Base-by-base conservation (phyloP, 2,113 vertebrate genomes). In the Plecotus auritus region DNA sequence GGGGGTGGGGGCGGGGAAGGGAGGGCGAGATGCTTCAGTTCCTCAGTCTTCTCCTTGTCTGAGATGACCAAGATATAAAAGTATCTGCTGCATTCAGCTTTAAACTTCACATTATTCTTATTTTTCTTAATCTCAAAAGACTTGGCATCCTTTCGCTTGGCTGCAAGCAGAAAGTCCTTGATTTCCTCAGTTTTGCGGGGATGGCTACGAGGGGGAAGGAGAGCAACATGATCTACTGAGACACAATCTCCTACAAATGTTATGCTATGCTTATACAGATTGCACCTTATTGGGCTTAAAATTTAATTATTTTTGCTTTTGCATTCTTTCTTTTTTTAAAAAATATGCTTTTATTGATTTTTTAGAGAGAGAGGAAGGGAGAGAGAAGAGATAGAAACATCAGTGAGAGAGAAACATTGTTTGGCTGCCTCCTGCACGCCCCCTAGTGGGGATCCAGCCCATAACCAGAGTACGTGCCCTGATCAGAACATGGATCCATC, bases 261-360 rank as follows among this genome's bases (percentile, higher is more conserved):
- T 54, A 47, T 26, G 28, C 14, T 70, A 23, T 42, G 37, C 3
- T 67, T 69, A 70, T n/a, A 59, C 14, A 61, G 61, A 85, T 23
- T 76, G 9, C 32, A 88, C 37, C 35, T 80, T 80, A 86, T 14
- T 30, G 45, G 59, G 66, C 20, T 37, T 82, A 45, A 86, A 54
- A 66, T 85, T 76, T 76, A 78, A 74, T 87, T 91, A 56, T 64
- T 74, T 89, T 82, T 95, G 67, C 18, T 85, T 96, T 85, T 81
- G 18, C 9, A 42, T 92, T 78, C 51, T 64, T 69, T 66, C 5
- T 64, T 64, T 23, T 28, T 51, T 54, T 78, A 40, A 40, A 40
- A 22, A 22, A 28, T 59, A 61, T 23, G 56, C 26, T 61, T 61
- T 61, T 28, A 61, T 28, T 61, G 59, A 61, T 61, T 61, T 61